A percentile compares a stretch with the other conserved stretches of the same genome.
Conservation (phyloP, 2,888 invertebrate genomes). For the Tolmerus cingulatus region DNA sequence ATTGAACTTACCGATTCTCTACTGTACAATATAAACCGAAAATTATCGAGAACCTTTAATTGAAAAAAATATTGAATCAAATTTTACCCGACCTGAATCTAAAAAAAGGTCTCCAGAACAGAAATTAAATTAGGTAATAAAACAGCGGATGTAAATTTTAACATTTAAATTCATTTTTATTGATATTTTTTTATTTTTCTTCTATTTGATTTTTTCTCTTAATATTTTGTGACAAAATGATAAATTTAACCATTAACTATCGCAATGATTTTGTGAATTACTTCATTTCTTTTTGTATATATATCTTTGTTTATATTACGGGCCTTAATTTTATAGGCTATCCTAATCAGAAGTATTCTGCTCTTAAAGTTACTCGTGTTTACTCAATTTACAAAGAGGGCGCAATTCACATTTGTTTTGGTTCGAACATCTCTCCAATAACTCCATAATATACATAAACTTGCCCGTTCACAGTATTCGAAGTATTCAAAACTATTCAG, state of each 20-base stretch:
- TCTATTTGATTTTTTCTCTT: constrained; percentile 41
- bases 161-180: constrained; percentile 45
- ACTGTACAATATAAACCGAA: background rate
- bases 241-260: constrained; percentile 43
- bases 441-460: background rate
- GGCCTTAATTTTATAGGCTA: background rate
- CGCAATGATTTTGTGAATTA: constrained; percentile 34
- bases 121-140: background rate
- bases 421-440: background rate
- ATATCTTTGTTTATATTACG: constrained; percentile 1
- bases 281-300: background rate
- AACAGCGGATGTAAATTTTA: constrained; percentile 23
- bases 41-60: background rate
- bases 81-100: background rate
- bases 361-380: constrained; percentile 12
- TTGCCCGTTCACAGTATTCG: constrained; percentile 17
- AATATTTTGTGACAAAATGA: constrained; percentile 45
- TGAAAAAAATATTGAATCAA: background rate
- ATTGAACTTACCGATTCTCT: background rate
- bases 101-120: background rate
- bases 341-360: constrained; percentile 21
- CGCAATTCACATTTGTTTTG: constrained; percentile 7
- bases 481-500: background rate
- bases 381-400: constrained; percentile 1
- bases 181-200: constrained; percentile 31